These are phyloP conservation scores for Lasioglossum baleicum DNA, from an alignment of 1,140 invertebrate species.

Conservation along the genomic window DNA sequence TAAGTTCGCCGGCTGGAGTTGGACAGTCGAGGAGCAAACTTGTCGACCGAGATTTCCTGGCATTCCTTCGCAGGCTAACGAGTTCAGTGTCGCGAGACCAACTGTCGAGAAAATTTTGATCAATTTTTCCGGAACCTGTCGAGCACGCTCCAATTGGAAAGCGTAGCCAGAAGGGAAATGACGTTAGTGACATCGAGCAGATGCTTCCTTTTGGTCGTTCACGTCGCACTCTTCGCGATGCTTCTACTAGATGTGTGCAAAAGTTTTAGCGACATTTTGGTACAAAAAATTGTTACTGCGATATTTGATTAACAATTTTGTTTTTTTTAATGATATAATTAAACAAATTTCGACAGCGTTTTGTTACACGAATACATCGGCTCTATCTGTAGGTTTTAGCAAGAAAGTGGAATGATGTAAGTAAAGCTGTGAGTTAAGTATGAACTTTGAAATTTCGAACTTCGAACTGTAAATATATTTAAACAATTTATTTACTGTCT, in stretches of 20 bases:
- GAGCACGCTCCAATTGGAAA: neutral
- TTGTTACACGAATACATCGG: conserved; percentile 37
- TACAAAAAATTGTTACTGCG: no score
- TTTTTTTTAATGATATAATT: no score
- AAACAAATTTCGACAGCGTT: conserved; percentile 5
- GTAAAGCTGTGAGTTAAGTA: no score
- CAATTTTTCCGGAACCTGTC: neutral
- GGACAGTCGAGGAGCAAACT: neutral
- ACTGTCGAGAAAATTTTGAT: neutral
- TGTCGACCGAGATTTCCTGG: neutral
- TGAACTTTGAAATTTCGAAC: no score
- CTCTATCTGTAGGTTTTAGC: conserved; percentile 6
- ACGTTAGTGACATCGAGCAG: no score
- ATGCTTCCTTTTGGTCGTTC: no score
- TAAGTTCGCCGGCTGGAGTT: conserved; percentile 1
- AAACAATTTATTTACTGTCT: no score
- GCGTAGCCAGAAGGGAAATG: no score
- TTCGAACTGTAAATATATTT: no score
- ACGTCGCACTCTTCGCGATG: no score
- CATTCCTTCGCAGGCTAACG: conserved; percentile 6
- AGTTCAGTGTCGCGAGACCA: neutral
- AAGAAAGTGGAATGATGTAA: no score
- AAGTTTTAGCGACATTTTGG: neutral
- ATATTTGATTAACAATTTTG: no score
- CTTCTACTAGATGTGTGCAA: neutral